Conservation (phyloP, 2,797 vertebrate species). For the Sternotherus odoratus region DNA sequence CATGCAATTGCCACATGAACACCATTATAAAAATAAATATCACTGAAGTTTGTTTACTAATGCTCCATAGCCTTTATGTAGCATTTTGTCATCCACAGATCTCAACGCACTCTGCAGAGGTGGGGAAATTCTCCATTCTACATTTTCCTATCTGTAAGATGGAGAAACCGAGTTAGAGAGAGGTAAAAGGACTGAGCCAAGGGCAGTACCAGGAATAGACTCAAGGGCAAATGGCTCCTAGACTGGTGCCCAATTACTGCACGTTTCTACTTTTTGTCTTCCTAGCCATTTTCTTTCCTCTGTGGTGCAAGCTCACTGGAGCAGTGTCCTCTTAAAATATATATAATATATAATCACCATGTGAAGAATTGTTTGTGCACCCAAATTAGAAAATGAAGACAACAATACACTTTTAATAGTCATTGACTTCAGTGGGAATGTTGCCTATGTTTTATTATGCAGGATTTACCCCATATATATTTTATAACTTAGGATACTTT, state of each 20-base stretch:
- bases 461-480: slow-evolving; percentile 41
- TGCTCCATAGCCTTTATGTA: slow-evolving; percentile 13
- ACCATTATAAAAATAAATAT: neutral
- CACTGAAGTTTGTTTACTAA: neutral
- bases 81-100: neutral
- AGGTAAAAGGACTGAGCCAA: neutral
- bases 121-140: neutral
- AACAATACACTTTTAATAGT: slow-evolving; percentile 47
- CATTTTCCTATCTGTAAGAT: neutral
- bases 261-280: neutral
- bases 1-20: neutral
- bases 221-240: neutral
- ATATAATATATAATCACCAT: neutral
- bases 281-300: neutral
- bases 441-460: slow-evolving; percentile 59
- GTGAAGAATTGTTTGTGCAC: slow-evolving; percentile 23
- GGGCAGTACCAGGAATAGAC: neutral
- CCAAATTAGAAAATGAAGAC: slow-evolving; percentile 38
- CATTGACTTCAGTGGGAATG: slow-evolving; percentile 56
- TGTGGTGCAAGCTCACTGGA: neutral
- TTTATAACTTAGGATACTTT: slow-evolving; percentile 4
- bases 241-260: neutral
- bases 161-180: neutral
- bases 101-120: rapidly evolving
- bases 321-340: slow-evolving; percentile 14